Evolutionary conservation across 2,888 invertebrate species (phyloP).

Genomic region (Tetrapedia diversipes): DNA sequence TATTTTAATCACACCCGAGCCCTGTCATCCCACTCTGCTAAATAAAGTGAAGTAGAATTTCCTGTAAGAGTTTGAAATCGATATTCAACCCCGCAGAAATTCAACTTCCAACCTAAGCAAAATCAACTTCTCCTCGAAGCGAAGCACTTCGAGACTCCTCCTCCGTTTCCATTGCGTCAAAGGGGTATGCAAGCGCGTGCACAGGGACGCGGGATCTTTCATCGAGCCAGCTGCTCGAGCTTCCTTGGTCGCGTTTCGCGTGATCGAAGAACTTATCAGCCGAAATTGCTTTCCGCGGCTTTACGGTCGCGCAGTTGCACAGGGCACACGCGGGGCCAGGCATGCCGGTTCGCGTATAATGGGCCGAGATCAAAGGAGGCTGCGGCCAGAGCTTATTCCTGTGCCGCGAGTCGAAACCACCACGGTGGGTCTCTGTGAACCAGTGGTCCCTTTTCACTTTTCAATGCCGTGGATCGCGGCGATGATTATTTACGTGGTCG

Average conservation of each 20-base stretch:
- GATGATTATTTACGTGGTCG: slow-evolving; percentile 13
- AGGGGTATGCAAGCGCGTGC: neutral
- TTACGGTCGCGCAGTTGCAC: slow-evolving; percentile 39
- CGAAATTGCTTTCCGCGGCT: slow-evolving; percentile 68
- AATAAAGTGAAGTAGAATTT: too few species aligned
- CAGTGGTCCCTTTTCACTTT: neutral
- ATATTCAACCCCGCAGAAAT: too few species aligned
- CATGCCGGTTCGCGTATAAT: slow-evolving; percentile 53
- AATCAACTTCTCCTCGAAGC: too few species aligned
- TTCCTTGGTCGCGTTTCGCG: slow-evolving; percentile 30
- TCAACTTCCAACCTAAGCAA: too few species aligned
- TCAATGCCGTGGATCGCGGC: slow-evolving; percentile 7
- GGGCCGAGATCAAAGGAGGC: slow-evolving; percentile 62
- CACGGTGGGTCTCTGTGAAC: neutral
- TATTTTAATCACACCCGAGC: too few species aligned
- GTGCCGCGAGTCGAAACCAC: slow-evolving; percentile 9
- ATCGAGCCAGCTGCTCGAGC: too few species aligned
- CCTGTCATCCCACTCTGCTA: too few species aligned
- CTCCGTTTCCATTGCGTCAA: neutral
- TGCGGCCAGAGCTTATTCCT: slow-evolving; percentile 49
- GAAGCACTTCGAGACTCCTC: too few species aligned
- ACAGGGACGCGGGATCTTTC: neutral
- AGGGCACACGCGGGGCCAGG: slow-evolving; percentile 26
- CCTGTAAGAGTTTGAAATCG: too few species aligned
- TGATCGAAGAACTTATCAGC: slow-evolving; percentile 65